Base-by-base conservation (phyloP, 2,113 vertebrate genomes). In the Lophotis ruficrista region DNA sequence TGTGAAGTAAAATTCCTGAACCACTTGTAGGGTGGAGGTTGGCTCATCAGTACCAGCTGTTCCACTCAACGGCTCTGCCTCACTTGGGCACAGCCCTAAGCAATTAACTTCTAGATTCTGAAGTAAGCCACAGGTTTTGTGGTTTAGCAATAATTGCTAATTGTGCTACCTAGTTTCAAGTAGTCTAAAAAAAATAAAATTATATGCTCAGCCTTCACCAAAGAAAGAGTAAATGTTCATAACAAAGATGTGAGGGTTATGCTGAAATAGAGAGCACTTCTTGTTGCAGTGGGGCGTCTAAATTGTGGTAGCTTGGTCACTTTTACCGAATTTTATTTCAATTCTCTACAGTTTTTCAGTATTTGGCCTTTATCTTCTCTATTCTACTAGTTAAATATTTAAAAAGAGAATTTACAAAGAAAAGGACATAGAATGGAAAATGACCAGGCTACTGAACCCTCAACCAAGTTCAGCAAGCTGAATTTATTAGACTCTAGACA, bases 1-100 rank as follows among this genome's bases (percentile, higher is more conserved):
- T 0, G 0, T 0, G 3, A 35, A 27, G 2, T 0, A 9, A 2
- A n/a, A 10, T 2, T 27, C 28, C 57, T 2, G 20, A 3, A 61
- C 4, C 53, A 1, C 18, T 51, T 16, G 21, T 0, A 2, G 21
- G 7, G 8, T 10, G 33, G 15, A 2, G 6, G 8, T 0, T 22
- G 38, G 33, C 53, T 64, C 33, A 5, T 5, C 18, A 20, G 10
- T 2, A 28, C 7, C 76, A 62, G 56, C 50, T 66, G 66, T 6
- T 69, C 17, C 16, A 18, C 45, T 56, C 37, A 31, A 9, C 71
- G 51, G 10, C 71, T n/a, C 57, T 19, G 17, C 58, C 24, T 25
- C 43, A 8, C 11, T 2, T 6, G 7, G 14, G 35, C 80, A 65
- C 66, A 80, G 88, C 56, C 31, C 23, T 23, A 6, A 47, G 28